A percentile compares a stretch with the other conserved stretches of the same genome.
Conservation (phyloP, 2,113 vertebrate genomes). For the Myanophis thanlyinensis region DNA sequence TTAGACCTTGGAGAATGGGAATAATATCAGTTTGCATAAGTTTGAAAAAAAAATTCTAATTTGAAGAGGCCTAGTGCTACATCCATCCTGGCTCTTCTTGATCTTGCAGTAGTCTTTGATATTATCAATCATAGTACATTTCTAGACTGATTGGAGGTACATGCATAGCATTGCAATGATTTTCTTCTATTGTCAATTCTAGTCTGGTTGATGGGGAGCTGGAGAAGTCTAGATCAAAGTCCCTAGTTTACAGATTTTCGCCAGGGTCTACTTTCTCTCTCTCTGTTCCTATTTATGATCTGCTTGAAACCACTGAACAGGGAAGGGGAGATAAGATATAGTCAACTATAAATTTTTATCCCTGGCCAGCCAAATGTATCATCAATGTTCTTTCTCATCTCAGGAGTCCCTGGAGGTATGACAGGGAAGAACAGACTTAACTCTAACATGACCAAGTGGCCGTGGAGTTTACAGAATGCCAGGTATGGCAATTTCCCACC, state of each 20-base stretch:
- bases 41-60: too few relatives aligned
- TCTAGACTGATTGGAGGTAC: background rate
- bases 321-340: background rate
- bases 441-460: background rate
- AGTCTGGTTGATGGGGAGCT: background rate
- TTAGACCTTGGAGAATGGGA: too few relatives aligned
- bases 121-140: background rate
- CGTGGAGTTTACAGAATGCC: background rate
- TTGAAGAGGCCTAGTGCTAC: too few relatives aligned
- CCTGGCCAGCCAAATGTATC: background rate
- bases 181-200: background rate
- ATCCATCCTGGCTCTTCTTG: background rate
- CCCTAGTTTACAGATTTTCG: background rate
- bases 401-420: background rate
- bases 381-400: background rate
- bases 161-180: background rate
- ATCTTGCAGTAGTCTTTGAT: background rate
- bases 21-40: too few relatives aligned
- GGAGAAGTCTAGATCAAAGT: background rate
- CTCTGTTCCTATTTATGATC: background rate
- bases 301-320: background rate
- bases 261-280: background rate
- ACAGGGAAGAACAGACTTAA: background rate
- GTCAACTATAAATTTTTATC: background rate
- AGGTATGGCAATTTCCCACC: background rate